phyloP scores from a whole-genome alignment of 2,113 vertebrate genomes.

The Sialia sialis region DNA sequence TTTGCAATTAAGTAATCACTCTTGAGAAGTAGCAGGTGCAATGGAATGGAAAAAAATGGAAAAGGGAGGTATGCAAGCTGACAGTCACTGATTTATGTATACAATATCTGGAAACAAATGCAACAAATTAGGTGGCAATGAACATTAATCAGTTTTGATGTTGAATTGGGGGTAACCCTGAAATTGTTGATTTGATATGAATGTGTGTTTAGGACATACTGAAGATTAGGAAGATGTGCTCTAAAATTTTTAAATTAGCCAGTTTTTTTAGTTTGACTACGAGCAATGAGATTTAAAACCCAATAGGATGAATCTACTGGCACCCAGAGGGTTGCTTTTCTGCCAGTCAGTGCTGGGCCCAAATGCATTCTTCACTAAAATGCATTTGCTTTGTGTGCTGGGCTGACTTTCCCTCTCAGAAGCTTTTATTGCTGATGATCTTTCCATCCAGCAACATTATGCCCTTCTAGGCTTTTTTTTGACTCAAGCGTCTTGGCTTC shows the following conservation, averaged over 20 bases:
- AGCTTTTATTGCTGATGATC: neutral
- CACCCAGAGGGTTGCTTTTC: neutral
- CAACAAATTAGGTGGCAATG: neutral
- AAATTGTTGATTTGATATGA: neutral
- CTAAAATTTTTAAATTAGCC: neutral
- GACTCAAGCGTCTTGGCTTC: neutral
- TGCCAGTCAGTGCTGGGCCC: neutral
- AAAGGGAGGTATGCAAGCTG: neutral
- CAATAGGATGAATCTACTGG: neutral
- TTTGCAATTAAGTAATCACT: slow-evolving; percentile 4
- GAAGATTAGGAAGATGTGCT: neutral
- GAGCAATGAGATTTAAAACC: neutral
- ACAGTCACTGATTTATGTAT: neutral
- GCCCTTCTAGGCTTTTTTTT: neutral
- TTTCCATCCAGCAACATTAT: neutral
- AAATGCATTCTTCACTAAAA: neutral
- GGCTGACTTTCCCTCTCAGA: neutral
- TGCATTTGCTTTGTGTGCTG: neutral
- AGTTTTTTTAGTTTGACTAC: neutral
- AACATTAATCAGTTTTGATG: neutral
- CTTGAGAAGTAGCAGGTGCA: neutral
- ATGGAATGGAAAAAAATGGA: neutral
- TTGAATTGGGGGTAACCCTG: neutral
- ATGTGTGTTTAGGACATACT: neutral
- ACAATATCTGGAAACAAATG: neutral